Base-by-base conservation (phyloP, 53 echinoderm and acorn worm genomes). In the Holothuria leucospilota region DNA sequence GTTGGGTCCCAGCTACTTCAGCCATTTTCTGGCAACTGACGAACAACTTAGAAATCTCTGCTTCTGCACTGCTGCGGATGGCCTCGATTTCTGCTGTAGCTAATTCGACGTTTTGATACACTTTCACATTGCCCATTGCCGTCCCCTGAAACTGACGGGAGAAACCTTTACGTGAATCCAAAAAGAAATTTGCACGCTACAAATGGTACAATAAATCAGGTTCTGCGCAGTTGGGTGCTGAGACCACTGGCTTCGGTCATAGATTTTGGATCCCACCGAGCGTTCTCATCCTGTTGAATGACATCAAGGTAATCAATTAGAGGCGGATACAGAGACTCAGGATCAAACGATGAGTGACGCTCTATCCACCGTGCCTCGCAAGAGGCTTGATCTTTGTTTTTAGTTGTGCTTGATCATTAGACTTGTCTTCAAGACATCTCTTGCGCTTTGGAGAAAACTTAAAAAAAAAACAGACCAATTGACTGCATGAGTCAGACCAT, bases 141-240 rank as follows among this genome's bases (percentile, higher is more conserved):
- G 8, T 49, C 49, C 49, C 49, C 49, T 49, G 49, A 49, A 42
- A 6, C 49, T 49, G 49, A 49, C 71, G 2, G 8, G 71, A n/a
- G 38, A 71, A 16, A 42, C 28, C 71, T 42, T 71, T 71, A n/a
- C 5, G 71, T 71, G 28, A 71, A 71, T 71, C 71, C 71, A 26
- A 28, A 71, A 25, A 71, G 6, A 27, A 39, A 28, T 39, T 71
- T 6, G 71, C 67, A 66, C 10, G 67, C 5, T 29, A 29, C 29
- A 15, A 66, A 66, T 11, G 67, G 26, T 28, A 66, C 67, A 14
- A 66, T 66, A 15, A 66, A 66, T 29, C 29, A 4, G 14, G 67
- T 12, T 4, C 67, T 66, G 29, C 67, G 15, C 26, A 66, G 67
- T 29, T 66, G 67, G 26, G 67, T 15, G 29, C 29, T 66, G 11